Evolutionary conservation across 1,140 invertebrate species (phyloP), one percentile per base, ranked within the genome.

Genomic region (Goniozus legneri): DNA sequence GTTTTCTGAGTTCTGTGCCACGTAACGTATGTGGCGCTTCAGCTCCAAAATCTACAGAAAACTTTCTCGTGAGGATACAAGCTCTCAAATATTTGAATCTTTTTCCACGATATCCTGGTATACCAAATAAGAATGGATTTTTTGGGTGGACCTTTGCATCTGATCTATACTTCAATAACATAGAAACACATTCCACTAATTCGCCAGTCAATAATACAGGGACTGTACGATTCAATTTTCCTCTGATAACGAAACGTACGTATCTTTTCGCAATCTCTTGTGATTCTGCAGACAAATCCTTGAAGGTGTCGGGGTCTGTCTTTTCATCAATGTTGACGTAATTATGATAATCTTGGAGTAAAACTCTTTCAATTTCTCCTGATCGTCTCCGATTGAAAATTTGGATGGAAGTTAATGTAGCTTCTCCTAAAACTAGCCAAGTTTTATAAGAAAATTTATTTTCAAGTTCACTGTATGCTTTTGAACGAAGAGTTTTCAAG

Each of bases 401-500:
- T 41, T 41, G 39, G 7, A 41, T 30, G 15, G 13, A 30, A 27
- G 21, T 41, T 24, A 41, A 30, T 27, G 18, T 30, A 8, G 21
- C n/a, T 30, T 41, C 39, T 27, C 21, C 39, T 14, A 41, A 18
- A 15, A 13, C 3, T 24, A 13, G 14, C 39, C 39, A 41, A 27
- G 24, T 13, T 16, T 41, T 41, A 27, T 27, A 30, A n/a, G 15
- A 27, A 30, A 41, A 41, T 2, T 3, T 14, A 24, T 50, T 42
- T 43, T 50, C 12, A 1, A 54, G 12, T 31, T 43, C 47, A 18
- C 21, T 8, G 12, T 34, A 51, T 13, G 30, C 34, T 15, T 8
- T 3, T 21, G 31, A n/a, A 3, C 55, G 35, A 16, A 52, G 50
- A 20, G 37, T 15, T 16, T 52, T 46, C 12, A 59, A 2, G 32